These are phyloP conservation scores for Drymonia ruficornis DNA, from an alignment of 2,888 invertebrate genomes.

Conservation along the genomic window DNA sequence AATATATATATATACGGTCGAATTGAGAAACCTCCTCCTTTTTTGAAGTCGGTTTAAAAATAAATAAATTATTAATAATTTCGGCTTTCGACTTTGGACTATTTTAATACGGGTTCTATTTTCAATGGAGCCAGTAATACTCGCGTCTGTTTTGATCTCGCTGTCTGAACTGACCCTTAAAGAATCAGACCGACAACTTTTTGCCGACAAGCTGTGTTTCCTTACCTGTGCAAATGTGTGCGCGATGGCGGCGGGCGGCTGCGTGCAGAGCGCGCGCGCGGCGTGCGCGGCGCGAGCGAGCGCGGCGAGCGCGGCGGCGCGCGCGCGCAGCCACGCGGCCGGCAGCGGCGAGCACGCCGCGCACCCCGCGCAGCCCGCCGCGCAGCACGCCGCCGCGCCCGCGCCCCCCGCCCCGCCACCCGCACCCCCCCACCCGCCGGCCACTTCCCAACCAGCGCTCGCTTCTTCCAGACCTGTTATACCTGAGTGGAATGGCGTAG, in stretches of 20 bases:
- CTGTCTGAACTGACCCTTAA: too few relatives aligned
- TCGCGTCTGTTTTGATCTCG: too few relatives aligned
- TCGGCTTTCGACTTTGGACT: too few relatives aligned
- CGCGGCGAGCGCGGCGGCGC: constrained; percentile 87
- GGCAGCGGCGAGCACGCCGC: constrained; percentile 89
- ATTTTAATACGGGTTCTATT: too few relatives aligned
- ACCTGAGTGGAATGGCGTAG: constrained; percentile 40
- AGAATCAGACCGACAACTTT: too few relatives aligned
- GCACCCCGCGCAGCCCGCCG: constrained; percentile 91
- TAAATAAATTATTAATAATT: too few relatives aligned
- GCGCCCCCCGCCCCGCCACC: constrained; percentile 49
- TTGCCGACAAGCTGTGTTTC: too few relatives aligned
- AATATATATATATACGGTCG: too few relatives aligned
- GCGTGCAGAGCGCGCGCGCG: constrained; percentile 92
- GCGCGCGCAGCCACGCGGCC: constrained; percentile 89
- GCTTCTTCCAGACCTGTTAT: constrained; percentile 61
- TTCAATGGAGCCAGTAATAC: too few relatives aligned
- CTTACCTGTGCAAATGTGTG: constrained; percentile 86
- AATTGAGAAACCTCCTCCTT: too few relatives aligned
- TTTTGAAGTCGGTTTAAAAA: too few relatives aligned
- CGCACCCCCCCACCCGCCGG: constrained; percentile 55
- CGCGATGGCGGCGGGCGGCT: constrained; percentile 97
- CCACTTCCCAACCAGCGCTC: constrained; percentile 56
- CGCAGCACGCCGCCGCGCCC: constrained; percentile 90
- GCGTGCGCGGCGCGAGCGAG: constrained; percentile 73